phyloP scores from a whole-genome alignment of 2,113 vertebrate genomes.

The Arizona elegans region DNA sequence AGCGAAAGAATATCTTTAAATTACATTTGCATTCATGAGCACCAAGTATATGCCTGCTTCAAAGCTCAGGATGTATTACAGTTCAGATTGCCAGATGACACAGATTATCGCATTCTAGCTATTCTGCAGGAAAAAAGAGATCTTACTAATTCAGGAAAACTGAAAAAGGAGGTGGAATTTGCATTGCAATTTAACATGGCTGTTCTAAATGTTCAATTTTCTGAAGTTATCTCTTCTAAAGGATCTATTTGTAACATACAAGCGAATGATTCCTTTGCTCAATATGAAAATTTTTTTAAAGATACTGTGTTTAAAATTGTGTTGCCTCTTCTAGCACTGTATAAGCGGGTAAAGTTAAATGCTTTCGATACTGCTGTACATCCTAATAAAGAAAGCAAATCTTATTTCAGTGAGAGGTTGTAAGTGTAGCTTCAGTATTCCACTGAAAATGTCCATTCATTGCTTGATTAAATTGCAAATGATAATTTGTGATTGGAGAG shows the following conservation, averaged over 20 bases:
- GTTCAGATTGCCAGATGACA: not conserved
- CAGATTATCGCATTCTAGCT: not conserved
- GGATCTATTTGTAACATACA: rapidly evolving
- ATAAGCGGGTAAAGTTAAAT: not conserved
- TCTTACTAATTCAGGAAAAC: not conserved
- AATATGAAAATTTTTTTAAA: not conserved
- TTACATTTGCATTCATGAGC: not conserved
- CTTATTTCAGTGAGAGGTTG: not conserved
- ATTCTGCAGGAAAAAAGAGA: not conserved
- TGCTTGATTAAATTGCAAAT: not conserved
- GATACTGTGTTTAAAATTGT: not conserved
- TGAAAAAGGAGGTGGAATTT: not conserved
- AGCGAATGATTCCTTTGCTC: not conserved
- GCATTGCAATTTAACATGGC: conserved; percentile 15
- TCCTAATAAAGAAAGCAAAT: not conserved
- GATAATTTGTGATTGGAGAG: not conserved
- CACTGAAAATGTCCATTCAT: not conserved
- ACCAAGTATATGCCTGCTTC: not conserved
- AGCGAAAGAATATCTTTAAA: not conserved
- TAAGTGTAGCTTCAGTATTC: not conserved
- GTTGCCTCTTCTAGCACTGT: not conserved
- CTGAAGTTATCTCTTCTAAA: not conserved
- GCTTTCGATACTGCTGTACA: not conserved
- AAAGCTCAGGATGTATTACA: not conserved
- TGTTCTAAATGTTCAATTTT: not conserved